Base-by-base conservation (phyloP, 2,888 invertebrate species). In the Pinctada fucata region DNA sequence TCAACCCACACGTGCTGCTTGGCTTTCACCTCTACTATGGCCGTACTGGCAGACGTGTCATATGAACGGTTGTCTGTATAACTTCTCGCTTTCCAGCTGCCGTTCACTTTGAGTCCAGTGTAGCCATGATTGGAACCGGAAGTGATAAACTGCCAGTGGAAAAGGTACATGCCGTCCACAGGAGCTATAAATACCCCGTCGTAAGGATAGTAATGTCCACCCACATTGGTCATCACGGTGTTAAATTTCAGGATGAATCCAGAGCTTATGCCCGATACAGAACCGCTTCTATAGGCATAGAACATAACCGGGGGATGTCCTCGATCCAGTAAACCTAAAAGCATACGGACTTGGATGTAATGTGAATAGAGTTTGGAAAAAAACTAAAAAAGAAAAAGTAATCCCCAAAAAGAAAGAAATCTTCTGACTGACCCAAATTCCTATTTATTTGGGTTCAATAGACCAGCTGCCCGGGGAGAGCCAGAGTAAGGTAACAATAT, bases 151-250 rank as follows among this genome's bases (percentile, higher is more conserved):
- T 13, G n/a, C 69, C 69, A 69, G 49, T 69, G 49, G 49, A 69
- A 69, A 13, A 69, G 47, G 49, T 69, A 69, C 10, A 69, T 13
- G 45, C 69, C 69, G 3, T 49, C 16, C 2, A 69, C 69, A 49
- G 69, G 69, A 49, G 69, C 69, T 16, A 69, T n/a, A 51, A 71
- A 71, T 3, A 71, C 52, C 4, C 71, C 71, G 16, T 71, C 71
- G 3, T n/a, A 31, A 4, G 50, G 50, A 10, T 71, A 52, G 71
- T 71, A 71, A 45, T 71, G 71, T 16, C 31, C 16, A 8, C 71
- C 71, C 6, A 51, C 6, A n/a, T 71, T 49, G 31, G 50, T 51
- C 13, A 71, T 10, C 0, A 71, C 71, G 16, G 13, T 50, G 13
- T 51, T 10, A 52, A 71, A 71, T 45, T 51, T 51, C 3, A 51